Evolutionary conservation across 2,113 vertebrate genomes (phyloP).

Genomic region (Neomonachus schauinslandi): DNA sequence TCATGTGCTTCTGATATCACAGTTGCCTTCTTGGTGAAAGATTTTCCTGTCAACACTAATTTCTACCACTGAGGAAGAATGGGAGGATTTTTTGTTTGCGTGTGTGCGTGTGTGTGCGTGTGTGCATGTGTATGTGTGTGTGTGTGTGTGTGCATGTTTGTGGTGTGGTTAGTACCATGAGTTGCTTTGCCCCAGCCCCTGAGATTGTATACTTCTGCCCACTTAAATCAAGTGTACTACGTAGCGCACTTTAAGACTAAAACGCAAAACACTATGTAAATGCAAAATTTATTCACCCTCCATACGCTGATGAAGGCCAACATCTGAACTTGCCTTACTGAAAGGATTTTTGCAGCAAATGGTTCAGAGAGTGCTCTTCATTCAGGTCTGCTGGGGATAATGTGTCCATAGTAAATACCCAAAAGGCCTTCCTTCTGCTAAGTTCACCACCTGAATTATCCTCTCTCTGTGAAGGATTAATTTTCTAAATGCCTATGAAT

Average conservation of each 20-base stretch:
- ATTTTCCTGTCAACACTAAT: constrained; percentile 33
- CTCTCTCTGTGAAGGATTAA: constrained; percentile 71
- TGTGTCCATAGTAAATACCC: constrained; percentile 75
- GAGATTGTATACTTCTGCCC: constrained; percentile 34
- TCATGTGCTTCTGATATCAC: constrained; percentile 27
- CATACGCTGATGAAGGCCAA: constrained; percentile 68
- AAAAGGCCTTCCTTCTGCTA: constrained; percentile 69
- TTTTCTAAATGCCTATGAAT: constrained; percentile 80
- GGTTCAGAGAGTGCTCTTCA: constrained; percentile 67
- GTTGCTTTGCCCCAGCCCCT: background rate
- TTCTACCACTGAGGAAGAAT: constrained; percentile 37
- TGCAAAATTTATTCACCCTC: constrained; percentile 68
- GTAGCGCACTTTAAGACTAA: constrained; percentile 61
- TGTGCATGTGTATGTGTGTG: no score
- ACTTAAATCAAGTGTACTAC: constrained; percentile 54
- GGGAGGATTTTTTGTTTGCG: background rate
- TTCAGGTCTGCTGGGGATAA: constrained; percentile 71
- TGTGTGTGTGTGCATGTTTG: background rate
- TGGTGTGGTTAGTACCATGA: background rate
- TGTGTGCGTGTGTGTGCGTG: no score
- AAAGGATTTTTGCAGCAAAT: constrained; percentile 73
- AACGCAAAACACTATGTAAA: constrained; percentile 63
- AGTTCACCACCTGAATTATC: constrained; percentile 78
- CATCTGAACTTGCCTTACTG: constrained; percentile 64
- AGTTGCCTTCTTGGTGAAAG: constrained; percentile 38